Evolutionary conservation across 2,888 invertebrate species (phyloP).

Genomic region (Xanthia togata): DNA sequence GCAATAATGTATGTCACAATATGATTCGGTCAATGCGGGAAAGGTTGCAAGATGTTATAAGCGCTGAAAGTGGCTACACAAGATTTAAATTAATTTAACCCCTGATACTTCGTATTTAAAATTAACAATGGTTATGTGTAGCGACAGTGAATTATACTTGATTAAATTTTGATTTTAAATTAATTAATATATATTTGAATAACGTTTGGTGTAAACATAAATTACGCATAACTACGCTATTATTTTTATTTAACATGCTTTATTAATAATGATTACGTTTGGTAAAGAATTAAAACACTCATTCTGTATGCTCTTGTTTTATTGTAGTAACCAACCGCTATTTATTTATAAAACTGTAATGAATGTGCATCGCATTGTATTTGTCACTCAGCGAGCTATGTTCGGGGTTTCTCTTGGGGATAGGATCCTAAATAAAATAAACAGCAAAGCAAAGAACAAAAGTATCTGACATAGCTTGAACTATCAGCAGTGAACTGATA

Average conservation of each 20-base stretch:
- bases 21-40: conserved; percentile 9
- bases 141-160: too few relatives aligned
- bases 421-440: too few relatives aligned
- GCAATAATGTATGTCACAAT: neutral
- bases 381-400: too few relatives aligned
- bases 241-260: neutral
- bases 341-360: neutral
- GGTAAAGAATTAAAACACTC: neutral
- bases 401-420: too few relatives aligned
- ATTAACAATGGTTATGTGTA: neutral
- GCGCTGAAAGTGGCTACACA: conserved; percentile 8
- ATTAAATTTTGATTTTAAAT: conserved; percentile 1
- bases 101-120: neutral
- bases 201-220: too few relatives aligned
- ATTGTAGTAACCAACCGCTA: neutral
- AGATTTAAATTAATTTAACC: neutral
- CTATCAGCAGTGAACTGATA: too few relatives aligned
- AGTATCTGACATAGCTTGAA: too few relatives aligned
- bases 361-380: too few relatives aligned
- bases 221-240: neutral
- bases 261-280: neutral
- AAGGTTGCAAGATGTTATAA: conserved; percentile 19
- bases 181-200: neutral
- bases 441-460: too few relatives aligned
- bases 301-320: neutral